phyloP scores from a whole-genome alignment of 1,140 invertebrate species.

The Lepidurus arcticus region DNA sequence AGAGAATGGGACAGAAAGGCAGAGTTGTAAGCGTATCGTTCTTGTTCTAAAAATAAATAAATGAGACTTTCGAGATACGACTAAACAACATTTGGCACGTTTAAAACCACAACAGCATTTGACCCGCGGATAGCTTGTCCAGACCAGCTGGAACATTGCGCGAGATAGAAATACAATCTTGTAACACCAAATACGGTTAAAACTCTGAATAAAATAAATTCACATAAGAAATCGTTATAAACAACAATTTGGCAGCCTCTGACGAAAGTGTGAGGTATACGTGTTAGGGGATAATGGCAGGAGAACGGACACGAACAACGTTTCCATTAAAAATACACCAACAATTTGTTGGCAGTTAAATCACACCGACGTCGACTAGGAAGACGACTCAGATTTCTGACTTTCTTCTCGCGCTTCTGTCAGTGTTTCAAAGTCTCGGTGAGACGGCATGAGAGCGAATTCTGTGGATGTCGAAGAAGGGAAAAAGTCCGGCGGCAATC shows the following conservation, averaged over 20 bases:
- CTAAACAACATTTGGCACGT: background rate
- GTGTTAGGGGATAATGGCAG: background rate
- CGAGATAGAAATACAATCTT: background rate
- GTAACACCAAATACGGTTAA: background rate
- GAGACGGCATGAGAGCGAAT: constrained; percentile 13
- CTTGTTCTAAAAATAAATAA: background rate
- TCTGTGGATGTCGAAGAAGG: constrained; percentile 10
- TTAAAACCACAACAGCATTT: background rate
- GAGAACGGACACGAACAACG: background rate
- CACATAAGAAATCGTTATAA: background rate
- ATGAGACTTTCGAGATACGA: background rate
- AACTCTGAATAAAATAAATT: background rate
- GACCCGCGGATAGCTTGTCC: background rate
- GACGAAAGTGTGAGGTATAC: constrained; percentile 4
- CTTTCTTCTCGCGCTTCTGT: constrained; percentile 28
- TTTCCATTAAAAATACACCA: background rate
- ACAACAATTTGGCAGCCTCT: background rate
- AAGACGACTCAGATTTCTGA: constrained; percentile 19
- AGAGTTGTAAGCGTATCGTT: constrained; percentile 11
- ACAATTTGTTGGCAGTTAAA: background rate
- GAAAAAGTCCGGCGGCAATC: constrained; percentile 26
- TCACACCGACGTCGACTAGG: background rate
- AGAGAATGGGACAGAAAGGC: background rate
- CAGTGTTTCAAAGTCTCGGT: constrained; percentile 30
- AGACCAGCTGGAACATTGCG: constrained; percentile 13